Evolutionary conservation across 2,888 invertebrate species (phyloP).

Genomic region (Yponomeuta plumbellus): DNA sequence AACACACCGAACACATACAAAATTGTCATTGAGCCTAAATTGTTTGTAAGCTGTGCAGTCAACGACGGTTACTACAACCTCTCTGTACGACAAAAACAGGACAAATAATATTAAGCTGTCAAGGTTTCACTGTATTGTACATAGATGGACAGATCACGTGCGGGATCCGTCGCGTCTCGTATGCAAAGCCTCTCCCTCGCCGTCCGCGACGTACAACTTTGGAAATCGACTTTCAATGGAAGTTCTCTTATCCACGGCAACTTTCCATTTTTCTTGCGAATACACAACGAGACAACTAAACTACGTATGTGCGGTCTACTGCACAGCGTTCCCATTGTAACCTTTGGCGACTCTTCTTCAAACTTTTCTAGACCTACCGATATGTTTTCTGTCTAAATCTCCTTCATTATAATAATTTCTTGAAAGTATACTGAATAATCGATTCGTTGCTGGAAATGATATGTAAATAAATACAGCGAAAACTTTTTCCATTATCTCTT

Average conservation of each 20-base stretch:
- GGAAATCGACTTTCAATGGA: constrained; percentile 67
- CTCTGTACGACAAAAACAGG: not conserved
- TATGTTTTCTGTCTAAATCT: not conserved
- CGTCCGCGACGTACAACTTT: constrained; percentile 46
- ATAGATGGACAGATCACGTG: constrained; percentile 34
- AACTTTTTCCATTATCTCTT: constrained; percentile 50
- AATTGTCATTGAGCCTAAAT: not conserved
- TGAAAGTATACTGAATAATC: not conserved
- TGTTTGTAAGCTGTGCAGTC: not conserved
- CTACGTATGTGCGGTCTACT: constrained; percentile 6
- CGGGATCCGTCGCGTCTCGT: constrained; percentile 28
- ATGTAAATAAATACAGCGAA: constrained; percentile 32
- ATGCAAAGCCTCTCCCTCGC: constrained; percentile 38
- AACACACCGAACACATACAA: not conserved
- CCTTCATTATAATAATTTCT: not conserved
- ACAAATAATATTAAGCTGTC: no score
- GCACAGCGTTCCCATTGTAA: constrained; percentile 6
- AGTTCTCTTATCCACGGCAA: constrained; percentile 48
- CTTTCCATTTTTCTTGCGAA: constrained; percentile 52
- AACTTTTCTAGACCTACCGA: not conserved
- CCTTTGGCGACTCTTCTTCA: not conserved
- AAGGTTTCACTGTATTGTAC: no score
- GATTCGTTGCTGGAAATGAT: not conserved
- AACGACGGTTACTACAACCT: not conserved
- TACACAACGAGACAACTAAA: constrained; percentile 12